Conservation (phyloP, 2,113 vertebrate genomes). For the Daboia siamensis region DNA sequence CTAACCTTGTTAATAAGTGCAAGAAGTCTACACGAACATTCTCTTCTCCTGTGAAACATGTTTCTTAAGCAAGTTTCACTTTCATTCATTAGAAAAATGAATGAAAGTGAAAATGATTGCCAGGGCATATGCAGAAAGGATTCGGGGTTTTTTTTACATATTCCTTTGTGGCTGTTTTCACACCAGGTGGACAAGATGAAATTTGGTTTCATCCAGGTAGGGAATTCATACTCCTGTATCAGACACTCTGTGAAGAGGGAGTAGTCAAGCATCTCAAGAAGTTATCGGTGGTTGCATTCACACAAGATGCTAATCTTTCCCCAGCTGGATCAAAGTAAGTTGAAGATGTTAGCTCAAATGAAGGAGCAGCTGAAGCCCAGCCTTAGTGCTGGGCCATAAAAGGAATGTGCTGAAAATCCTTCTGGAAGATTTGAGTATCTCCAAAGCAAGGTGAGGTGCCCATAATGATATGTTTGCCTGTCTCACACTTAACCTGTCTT, state of each 20-base stretch:
- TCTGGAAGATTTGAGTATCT: constrained; percentile 66
- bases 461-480: constrained; percentile 74
- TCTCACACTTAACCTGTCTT: constrained; percentile 63
- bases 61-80: not conserved
- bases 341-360: constrained; percentile 52
- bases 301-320: not conserved
- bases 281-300: not conserved
- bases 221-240: not conserved
- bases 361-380: constrained; percentile 49
- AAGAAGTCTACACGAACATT: not conserved
- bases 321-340: constrained; percentile 26
- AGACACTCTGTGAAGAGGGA: not conserved
- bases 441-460: constrained; percentile 48
- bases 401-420: constrained; percentile 69
- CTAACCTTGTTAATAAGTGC: not conserved
- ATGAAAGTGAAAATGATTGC: too few species aligned
- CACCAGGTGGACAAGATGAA: too few species aligned
- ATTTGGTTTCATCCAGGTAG: not conserved
- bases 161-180: not conserved
- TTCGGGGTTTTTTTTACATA: not conserved
- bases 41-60: not conserved
- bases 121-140: not conserved
- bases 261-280: constrained; percentile 17
- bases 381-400: constrained; percentile 19
- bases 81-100: not conserved